phyloP scores from a whole-genome alignment of 2,797 vertebrate species.

The Sebastes vulpes region DNA sequence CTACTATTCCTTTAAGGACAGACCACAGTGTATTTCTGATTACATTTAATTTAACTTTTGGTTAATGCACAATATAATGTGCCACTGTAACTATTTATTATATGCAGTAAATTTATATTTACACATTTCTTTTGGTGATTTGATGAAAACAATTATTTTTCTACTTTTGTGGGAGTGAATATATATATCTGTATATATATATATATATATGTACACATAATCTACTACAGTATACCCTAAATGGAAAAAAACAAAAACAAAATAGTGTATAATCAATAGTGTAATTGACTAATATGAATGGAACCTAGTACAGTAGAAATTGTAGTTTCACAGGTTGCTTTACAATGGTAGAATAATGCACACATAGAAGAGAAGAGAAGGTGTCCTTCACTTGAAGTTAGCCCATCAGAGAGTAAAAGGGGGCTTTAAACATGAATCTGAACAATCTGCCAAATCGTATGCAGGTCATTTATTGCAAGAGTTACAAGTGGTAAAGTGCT shows the following conservation, averaged over 20 bases:
- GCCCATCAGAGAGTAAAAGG: neutral
- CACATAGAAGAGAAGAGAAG: neutral
- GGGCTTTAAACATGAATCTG: neutral
- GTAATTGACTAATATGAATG: neutral
- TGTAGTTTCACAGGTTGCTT: neutral
- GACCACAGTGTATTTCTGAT: neutral
- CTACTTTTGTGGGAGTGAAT: neutral
- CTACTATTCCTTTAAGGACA: neutral
- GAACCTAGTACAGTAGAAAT: neutral
- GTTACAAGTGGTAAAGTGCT: constrained; percentile 12
- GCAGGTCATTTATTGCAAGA: constrained; percentile 24
- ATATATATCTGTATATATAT: no score
- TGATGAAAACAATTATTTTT: neutral
- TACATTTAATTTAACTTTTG: neutral
- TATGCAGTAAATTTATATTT: neutral
- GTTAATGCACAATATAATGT: neutral
- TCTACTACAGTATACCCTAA: no score
- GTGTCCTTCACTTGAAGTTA: neutral
- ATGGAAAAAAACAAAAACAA: no score
- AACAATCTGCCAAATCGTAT: constrained; percentile 6
- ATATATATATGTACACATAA: no score
- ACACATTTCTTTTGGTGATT: neutral
- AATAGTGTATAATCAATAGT: neutral
- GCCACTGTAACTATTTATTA: neutral
- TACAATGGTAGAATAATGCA: neutral